Evolutionary conservation across 2,888 invertebrate species (phyloP), one percentile per base, ranked within the genome.

Genomic region (Melipona bicolor): DNA sequence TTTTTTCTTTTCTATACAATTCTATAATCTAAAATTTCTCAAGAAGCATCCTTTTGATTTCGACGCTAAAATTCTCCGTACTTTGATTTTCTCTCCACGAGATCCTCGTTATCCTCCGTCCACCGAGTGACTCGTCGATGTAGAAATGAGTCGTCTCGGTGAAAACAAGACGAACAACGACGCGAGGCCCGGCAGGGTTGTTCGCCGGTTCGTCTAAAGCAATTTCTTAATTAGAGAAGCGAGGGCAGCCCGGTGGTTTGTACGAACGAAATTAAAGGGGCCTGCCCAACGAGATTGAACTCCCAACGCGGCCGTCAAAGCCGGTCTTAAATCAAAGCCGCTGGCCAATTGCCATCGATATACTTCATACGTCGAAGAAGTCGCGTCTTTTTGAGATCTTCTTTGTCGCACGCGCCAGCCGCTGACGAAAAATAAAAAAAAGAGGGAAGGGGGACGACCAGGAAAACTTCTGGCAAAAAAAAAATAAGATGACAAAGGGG

Each of bases 291-390:
- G 54, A 62, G 79, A 85, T 81, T 61, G 77, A 78, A 84, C 77
- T 77, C 50, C 77, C 62, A 75, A 52, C 72, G 80, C 76, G 70
- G 62, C 54, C 69, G 77, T 87, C 76, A 77, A 75, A 75, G 83
- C 86, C 68, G 84, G 72, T 81, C 81, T 83, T 89, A 89, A 89
- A 89, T 89, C 88, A 88, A 32, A 84, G 71, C 79, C 81, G 62
- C 70, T 73, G 81, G 83, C 84, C 89, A 89, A 89, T 89, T 88
- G 86, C 88, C 81, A 56, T 59, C 86, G 84, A 89, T 89, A 86
- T 81, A 9, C 43, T 81, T 89, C 78, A 84, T 86, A 87, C 77
- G 36, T 77, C 81, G 64, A 52, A 52, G 74, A 65, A 64, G 73
- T 43, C n/a, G 50, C 19, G 67, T 61, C 65, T 71, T 19, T 36